These are phyloP conservation scores for Epirrhoe alternata DNA, from an alignment of 2,888 invertebrate genomes.

Conservation along the genomic window DNA sequence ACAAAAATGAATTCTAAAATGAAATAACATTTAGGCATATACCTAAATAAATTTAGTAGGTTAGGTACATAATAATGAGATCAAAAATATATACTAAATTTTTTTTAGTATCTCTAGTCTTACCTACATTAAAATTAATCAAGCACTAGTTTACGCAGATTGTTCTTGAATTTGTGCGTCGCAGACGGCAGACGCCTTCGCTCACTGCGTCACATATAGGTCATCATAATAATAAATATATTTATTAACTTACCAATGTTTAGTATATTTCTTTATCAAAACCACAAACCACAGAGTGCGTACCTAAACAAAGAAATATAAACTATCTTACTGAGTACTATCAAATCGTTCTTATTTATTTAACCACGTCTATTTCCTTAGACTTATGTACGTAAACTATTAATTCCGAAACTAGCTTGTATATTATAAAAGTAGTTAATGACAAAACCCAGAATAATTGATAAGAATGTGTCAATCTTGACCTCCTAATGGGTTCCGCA, in stretches of 20 bases:
- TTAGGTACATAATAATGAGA: too few relatives aligned
- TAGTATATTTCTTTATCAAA: not conserved
- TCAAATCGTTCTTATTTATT: not conserved
- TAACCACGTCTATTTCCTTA: slow-evolving; percentile 15
- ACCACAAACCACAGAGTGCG: not conserved
- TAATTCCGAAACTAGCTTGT: not conserved
- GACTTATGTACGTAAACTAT: slow-evolving; percentile 19
- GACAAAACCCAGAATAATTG: not conserved
- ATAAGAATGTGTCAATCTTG: not conserved
- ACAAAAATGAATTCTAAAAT: too few relatives aligned
- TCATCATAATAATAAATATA: not conserved
- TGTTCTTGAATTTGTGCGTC: too few relatives aligned
- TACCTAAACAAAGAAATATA: not conserved
- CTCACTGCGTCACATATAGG: too few relatives aligned
- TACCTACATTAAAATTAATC: too few relatives aligned
- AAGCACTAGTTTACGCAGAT: too few relatives aligned
- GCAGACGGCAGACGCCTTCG: too few relatives aligned
- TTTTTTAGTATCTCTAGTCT: too few relatives aligned
- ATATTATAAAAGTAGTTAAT: not conserved
- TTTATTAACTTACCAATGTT: not conserved
- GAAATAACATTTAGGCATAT: too few relatives aligned
- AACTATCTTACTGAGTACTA: not conserved
- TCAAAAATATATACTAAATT: too few relatives aligned
- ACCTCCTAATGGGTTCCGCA: not conserved
- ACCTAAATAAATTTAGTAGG: too few relatives aligned